Conservation (phyloP, 2,888 invertebrate species). For the Synanthedon andrenaeformis region DNA sequence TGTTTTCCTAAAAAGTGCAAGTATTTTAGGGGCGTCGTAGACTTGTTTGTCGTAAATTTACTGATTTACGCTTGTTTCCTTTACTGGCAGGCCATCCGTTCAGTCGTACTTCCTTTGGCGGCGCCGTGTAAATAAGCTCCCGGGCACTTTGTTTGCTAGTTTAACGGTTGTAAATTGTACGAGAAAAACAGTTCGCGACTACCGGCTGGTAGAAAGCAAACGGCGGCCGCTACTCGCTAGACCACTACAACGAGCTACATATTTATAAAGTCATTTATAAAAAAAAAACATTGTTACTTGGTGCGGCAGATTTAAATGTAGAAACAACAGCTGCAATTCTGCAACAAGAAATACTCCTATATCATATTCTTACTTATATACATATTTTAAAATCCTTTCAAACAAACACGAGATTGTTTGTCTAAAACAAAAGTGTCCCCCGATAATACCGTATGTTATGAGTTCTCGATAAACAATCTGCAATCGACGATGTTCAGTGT, state of each 20-base stretch:
- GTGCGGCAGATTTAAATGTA: neutral
- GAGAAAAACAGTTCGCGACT: constrained; percentile 31
- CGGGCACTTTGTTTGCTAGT: constrained; percentile 48
- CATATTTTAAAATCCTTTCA: neutral
- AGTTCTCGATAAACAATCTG: constrained; percentile 16
- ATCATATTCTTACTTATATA: no score
- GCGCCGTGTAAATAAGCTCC: constrained; percentile 56
- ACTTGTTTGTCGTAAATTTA: constrained; percentile 50
- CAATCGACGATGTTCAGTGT: constrained; percentile 12
- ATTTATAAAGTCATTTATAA: constrained; percentile 29
- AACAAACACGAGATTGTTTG: neutral
- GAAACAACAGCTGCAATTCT: neutral
- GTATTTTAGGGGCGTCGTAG: neutral
- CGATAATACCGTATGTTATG: neutral
- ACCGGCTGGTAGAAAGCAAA: constrained; percentile 10
- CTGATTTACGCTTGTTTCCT: constrained; percentile 58
- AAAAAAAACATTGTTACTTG: no score
- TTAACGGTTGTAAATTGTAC: constrained; percentile 51
- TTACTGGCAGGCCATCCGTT: constrained; percentile 42
- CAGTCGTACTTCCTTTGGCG: constrained; percentile 49
- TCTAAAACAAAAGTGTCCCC: neutral
- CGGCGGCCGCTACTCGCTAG: constrained; percentile 16
- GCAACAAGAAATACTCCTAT: neutral
- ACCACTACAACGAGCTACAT: constrained; percentile 27
- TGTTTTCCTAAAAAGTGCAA: neutral